Percentiles rank a stretch among this genome's conserved stretches.
Conservation (phyloP, 2,113 vertebrate species). For the Gadus macrocephalus region DNA sequence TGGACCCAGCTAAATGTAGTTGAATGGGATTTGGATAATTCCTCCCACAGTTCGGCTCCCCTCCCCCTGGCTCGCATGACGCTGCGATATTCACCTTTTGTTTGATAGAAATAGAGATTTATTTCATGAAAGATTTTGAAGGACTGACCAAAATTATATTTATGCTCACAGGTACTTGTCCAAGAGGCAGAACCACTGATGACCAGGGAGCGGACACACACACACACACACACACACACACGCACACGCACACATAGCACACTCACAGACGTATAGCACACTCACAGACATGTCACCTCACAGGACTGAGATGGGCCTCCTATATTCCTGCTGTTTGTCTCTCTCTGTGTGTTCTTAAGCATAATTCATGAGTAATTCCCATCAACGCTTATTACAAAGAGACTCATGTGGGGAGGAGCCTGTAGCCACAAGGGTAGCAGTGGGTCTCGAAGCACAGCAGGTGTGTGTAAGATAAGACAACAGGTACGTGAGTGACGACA, state of each 20-base stretch:
- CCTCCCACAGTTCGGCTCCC: too few relatives aligned
- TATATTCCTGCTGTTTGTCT: constrained; percentile 21
- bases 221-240: constrained; percentile 25
- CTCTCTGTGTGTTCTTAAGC: constrained; percentile 11
- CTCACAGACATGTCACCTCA: constrained; percentile 12
- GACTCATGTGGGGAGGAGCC: not conserved
- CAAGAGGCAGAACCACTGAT: constrained; percentile 92
- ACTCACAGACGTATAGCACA: not conserved
- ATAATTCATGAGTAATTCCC: not conserved
- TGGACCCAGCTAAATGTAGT: too few relatives aligned
- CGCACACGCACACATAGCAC: constrained; percentile 1
- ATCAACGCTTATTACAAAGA: not conserved
- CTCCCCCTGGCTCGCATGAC: not conserved
- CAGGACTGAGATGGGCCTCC: constrained; percentile 38
- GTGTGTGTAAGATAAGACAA: too few relatives aligned
- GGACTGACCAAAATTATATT: not conserved
- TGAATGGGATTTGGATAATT: too few relatives aligned
- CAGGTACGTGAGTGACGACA: too few relatives aligned
- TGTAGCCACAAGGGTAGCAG: not conserved
- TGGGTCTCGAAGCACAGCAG: too few relatives aligned
- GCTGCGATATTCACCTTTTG: not conserved
- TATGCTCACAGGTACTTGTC: constrained; percentile 83
- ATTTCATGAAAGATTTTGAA: not conserved
- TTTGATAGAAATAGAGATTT: not conserved
- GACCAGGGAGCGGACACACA: constrained; percentile 34